Evolutionary conservation across 2,797 vertebrate species (phyloP), one percentile per base, ranked within the genome.

Genomic region (Diplodus puntazzo): DNA sequence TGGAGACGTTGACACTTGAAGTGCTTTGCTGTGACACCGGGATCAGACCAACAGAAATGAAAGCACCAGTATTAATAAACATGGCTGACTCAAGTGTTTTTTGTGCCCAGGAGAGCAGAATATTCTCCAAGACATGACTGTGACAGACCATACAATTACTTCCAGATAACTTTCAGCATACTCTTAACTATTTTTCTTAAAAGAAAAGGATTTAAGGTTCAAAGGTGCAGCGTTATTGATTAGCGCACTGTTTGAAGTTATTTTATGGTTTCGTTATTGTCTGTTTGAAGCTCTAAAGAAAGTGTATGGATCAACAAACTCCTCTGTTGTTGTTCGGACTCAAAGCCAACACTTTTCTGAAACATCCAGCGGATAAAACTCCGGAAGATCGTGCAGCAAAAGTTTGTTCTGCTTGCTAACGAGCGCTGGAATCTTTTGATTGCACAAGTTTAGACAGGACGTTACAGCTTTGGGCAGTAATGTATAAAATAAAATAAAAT

Each of bases 111-210:
- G 10, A 68, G 73, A 68, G 73, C 52, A 60, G 14, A 43, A 60
- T 18, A 49, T 68, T 58, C 58, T 66, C 55, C 21, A 30, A 23
- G 68, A 61, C 49, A 34, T 3, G 27, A 72, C 49, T 58, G 61
- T 71, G 79, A 71, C 61, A 11, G 77, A 69, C 52, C 61, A 8
- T 65, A 54, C 54, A n/a, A 62, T 58, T 69, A 45, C 17, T 39
- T 67, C 18, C 61, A 65, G 68, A 69, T 75, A 45, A 83, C 46
- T 60, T 69, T 4, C 2, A 52, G 34, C 34, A 52, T n/a, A 43
- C 65, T 30, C 42, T 34, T 39, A 39, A 39, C 14, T n/a, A 18
- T 12, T 49, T 42, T 63, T 77, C 8, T 77, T 13, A 64, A 10
- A 49, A 39, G 69, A 45, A 66, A 58, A 75, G 50, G 80, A 57